A percentile compares a stretch with the other conserved stretches of the same genome.
Evolutionary conservation across 1,140 invertebrate species (phyloP).

Genomic region (Zaprionus gabonicus): DNA sequence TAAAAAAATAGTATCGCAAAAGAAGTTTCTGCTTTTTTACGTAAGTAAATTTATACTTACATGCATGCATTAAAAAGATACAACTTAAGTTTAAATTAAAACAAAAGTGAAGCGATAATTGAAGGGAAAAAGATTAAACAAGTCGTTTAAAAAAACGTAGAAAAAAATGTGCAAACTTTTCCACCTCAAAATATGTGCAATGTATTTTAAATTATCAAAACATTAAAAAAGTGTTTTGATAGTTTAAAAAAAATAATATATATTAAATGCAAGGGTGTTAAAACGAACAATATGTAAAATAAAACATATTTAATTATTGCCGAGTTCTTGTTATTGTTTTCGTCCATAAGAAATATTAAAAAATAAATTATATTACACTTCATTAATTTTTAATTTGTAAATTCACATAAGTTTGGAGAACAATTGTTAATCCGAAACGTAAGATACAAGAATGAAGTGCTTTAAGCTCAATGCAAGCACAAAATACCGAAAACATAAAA

Average conservation of each 20-base stretch:
- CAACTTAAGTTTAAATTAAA: slow-evolving; percentile 8
- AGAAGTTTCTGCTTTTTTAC: background rate
- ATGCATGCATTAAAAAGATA: background rate
- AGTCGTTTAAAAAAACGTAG: slow-evolving; percentile 19
- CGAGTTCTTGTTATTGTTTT: slow-evolving; percentile 37
- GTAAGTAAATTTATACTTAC: background rate
- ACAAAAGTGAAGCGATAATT: background rate
- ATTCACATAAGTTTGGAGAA: slow-evolving; percentile 44
- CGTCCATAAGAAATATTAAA: slow-evolving; percentile 29
- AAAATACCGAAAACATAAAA: slow-evolving; percentile 17
- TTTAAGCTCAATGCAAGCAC: slow-evolving; percentile 35
- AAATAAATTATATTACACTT: slow-evolving; percentile 41
- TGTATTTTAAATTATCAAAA: slow-evolving; percentile 59
- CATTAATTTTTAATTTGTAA: slow-evolving; percentile 53
- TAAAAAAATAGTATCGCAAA: background rate
- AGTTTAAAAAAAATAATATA: slow-evolving; percentile 38
- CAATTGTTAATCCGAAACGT: slow-evolving; percentile 35
- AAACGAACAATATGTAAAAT: slow-evolving; percentile 33
- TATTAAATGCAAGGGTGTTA: slow-evolving; percentile 13
- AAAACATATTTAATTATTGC: slow-evolving; percentile 46
- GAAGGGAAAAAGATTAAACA: slow-evolving; percentile 9
- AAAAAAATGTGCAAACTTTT: slow-evolving; percentile 46
- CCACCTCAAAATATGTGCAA: slow-evolving; percentile 61
- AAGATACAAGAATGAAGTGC: slow-evolving; percentile 14
- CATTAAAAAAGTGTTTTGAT: slow-evolving; percentile 49